Percentiles rank a stretch among this genome's conserved stretches.
These are phyloP conservation scores for Achlya flavicornis DNA, from an alignment of 2,888 invertebrate species.

Conservation along the genomic window DNA sequence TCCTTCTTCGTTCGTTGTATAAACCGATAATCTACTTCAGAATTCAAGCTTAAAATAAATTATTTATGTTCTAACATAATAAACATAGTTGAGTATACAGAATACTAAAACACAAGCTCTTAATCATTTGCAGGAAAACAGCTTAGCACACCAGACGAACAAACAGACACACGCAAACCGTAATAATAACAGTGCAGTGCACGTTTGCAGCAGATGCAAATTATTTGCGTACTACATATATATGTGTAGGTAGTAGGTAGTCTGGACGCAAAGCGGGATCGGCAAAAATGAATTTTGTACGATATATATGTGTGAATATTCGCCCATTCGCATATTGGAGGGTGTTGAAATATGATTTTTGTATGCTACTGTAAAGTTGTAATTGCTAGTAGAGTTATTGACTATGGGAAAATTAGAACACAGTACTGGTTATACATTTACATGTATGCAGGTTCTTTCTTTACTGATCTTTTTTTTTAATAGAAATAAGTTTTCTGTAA, in stretches of 20 bases:
- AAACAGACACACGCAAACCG: constrained; percentile 13
- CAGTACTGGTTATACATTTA: no score
- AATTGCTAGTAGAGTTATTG: neutral
- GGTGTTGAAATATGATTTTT: constrained; percentile 9
- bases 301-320: constrained; percentile 36
- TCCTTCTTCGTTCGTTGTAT: no score
- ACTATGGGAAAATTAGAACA: no score
- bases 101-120: constrained; percentile 18
- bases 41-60: neutral
- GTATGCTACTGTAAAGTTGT: neutral
- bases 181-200: constrained; percentile 14
- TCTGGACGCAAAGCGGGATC: constrained; percentile 28
- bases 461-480: no score
- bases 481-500: no score
- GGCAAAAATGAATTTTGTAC: constrained; percentile 32
- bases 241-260: neutral
- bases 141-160: neutral
- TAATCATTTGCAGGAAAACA: neutral
- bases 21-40: no score
- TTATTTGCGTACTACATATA: constrained; percentile 34
- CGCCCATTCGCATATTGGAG: constrained; percentile 31
- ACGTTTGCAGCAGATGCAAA: constrained; percentile 39
- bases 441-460: no score
- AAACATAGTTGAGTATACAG: constrained; percentile 9
- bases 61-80: neutral